Evolutionary conservation across 2,888 invertebrate genomes (phyloP).

Genomic region (Orthosia gracilis): DNA sequence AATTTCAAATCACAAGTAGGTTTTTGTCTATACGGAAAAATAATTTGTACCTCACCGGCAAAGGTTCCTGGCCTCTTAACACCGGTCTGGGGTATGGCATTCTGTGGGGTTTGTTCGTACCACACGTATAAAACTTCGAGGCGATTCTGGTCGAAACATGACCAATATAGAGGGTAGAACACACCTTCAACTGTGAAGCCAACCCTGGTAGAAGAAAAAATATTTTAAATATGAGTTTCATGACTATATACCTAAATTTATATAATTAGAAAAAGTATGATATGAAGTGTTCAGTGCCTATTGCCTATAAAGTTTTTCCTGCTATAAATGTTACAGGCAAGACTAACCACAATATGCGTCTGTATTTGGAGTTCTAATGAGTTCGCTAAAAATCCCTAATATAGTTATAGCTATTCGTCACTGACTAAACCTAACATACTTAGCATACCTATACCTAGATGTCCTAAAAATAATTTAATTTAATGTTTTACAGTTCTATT

Average conservation of each 20-base stretch:
- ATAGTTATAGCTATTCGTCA: neutral
- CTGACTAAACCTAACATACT: neutral
- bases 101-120: conserved; percentile 84
- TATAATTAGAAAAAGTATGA: neutral
- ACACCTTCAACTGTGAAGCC: conserved; percentile 87
- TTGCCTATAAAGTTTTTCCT: neutral
- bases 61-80: conserved; percentile 86
- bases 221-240: neutral
- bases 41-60: conserved; percentile 72
- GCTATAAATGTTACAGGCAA: neutral
- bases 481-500: neutral
- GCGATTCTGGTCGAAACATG: conserved; percentile 89
- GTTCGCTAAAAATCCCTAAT: neutral
- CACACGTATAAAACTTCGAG: conserved; percentile 89
- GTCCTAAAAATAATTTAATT: too few species aligned
- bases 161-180: conserved; percentile 87
- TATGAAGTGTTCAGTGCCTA: neutral
- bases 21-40: neutral
- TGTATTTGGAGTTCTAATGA: neutral
- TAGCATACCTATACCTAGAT: too few species aligned
- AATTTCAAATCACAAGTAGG: neutral
- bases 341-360: neutral
- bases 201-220: conserved; percentile 75
- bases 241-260: neutral
- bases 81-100: conserved; percentile 85